Conservation (phyloP, 2,888 invertebrate genomes). For the Hydraecia micacea region DNA sequence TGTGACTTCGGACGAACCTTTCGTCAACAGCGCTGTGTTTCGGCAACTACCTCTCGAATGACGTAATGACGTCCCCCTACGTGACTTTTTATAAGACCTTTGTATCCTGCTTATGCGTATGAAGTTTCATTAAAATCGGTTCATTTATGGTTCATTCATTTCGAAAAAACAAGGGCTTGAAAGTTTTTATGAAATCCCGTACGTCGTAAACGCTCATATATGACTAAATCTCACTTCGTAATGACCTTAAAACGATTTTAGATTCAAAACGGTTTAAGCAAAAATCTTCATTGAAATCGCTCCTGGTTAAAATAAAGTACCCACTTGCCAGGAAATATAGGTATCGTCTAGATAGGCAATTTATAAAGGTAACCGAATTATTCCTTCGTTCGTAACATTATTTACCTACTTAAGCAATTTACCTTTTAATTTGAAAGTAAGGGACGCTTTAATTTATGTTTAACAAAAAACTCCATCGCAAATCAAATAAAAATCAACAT, state of each 20-base stretch:
- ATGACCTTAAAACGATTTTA: conserved; percentile 21
- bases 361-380: conserved; percentile 60
- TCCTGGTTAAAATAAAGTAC: conserved; percentile 53
- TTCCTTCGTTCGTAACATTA: conserved; percentile 39
- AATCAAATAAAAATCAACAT: background rate
- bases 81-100: too few species aligned
- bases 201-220: too few species aligned
- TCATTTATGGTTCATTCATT: too few species aligned
- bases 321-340: conserved; percentile 54
- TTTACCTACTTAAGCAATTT: conserved; percentile 40
- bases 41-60: background rate
- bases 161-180: too few species aligned
- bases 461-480: background rate
- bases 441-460: conserved; percentile 4
- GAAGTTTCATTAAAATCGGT: too few species aligned
- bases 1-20: background rate
- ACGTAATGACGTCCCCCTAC: background rate
- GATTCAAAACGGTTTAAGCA: conserved; percentile 18
- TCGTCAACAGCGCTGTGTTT: background rate
- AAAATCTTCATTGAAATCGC: conserved; percentile 48
- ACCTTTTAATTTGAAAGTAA: conserved; percentile 46
- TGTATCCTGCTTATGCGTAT: too few species aligned
- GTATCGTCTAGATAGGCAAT: conserved; percentile 49
- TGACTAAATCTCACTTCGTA: background rate
- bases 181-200: too few species aligned